Percentiles rank a stretch among this genome's conserved stretches.
Evolutionary conservation across 2,888 invertebrate genomes (phyloP).

Genomic region (Melinopterus prodromus): DNA sequence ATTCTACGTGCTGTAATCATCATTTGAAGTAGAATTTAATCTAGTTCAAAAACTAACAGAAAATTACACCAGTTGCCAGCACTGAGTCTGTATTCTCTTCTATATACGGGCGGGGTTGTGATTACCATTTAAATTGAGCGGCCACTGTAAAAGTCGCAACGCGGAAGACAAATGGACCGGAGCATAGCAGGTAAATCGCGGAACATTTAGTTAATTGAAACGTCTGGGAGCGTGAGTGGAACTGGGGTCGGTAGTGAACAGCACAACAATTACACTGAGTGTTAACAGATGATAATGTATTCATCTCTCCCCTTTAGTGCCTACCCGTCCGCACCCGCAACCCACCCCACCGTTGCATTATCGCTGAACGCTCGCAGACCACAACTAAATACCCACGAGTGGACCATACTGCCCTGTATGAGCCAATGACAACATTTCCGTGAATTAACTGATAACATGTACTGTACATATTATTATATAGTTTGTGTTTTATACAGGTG

Average conservation of each 20-base stretch:
- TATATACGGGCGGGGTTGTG: constrained; percentile 18
- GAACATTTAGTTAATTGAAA: constrained; percentile 64
- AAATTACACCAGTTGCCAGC: neutral
- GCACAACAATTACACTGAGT: constrained; percentile 62
- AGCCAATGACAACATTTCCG: neutral
- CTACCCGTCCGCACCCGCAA: constrained; percentile 24
- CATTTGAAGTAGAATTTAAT: no score
- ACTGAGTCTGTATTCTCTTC: constrained; percentile 9
- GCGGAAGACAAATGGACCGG: constrained; percentile 55
- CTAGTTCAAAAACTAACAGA: neutral
- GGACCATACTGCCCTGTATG: neutral
- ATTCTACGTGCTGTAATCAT: no score
- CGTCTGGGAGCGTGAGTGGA: constrained; percentile 51
- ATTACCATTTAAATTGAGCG: constrained; percentile 57
- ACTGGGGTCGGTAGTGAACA: constrained; percentile 51
- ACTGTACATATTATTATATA: no score
- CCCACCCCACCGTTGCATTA: constrained; percentile 35
- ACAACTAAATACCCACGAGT: constrained; percentile 26
- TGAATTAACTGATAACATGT: neutral
- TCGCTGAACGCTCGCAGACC: constrained; percentile 38
- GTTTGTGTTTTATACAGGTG: no score
- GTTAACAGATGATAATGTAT: constrained; percentile 63
- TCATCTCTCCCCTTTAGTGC: constrained; percentile 54
- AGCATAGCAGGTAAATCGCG: constrained; percentile 57
- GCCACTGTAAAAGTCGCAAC: constrained; percentile 41